These are phyloP conservation scores for Ianthella basta DNA, from an alignment of 37 sponge, comb jelly and placozoan genomes.

Conservation along the genomic window DNA sequence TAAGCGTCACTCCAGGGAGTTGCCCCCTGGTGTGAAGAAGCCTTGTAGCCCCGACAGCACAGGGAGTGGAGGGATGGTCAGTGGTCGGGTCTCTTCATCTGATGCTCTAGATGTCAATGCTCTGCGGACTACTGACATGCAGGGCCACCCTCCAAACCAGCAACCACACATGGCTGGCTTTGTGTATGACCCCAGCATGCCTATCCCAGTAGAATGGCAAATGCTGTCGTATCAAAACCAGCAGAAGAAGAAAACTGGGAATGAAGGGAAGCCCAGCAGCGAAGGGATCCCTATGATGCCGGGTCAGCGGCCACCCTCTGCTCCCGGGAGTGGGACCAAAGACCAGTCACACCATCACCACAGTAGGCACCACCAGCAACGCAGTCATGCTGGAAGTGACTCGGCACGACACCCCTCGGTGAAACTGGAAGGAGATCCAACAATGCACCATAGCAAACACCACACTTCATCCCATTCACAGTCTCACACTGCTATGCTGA, in stretches of 20 bases:
- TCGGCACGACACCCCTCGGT: background rate
- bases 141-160: background rate
- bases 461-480: no score
- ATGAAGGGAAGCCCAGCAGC: no score
- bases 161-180: conserved; percentile 44
- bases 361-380: background rate
- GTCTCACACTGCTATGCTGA: background rate
- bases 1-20: conserved; percentile 1
- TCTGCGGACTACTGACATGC: no score
- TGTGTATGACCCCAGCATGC: conserved; percentile 74
- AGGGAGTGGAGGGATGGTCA: conserved; percentile 2
- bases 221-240: conserved; percentile 63
- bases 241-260: conserved; percentile 35
- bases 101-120: no score
- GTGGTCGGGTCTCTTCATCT: no score
- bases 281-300: no score
- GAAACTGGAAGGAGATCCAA: conserved; percentile 14
- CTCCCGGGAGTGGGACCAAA: background rate
- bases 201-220: conserved; percentile 66
- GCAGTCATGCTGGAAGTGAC: background rate
- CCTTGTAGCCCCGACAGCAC: conserved; percentile 26
- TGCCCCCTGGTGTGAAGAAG: conserved; percentile 12
- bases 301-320: no score
- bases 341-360: conserved; percentile 1
- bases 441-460: background rate